Evolutionary conservation across 1,140 invertebrate species (phyloP).

Genomic region (Pogonognathellus flavescens): DNA sequence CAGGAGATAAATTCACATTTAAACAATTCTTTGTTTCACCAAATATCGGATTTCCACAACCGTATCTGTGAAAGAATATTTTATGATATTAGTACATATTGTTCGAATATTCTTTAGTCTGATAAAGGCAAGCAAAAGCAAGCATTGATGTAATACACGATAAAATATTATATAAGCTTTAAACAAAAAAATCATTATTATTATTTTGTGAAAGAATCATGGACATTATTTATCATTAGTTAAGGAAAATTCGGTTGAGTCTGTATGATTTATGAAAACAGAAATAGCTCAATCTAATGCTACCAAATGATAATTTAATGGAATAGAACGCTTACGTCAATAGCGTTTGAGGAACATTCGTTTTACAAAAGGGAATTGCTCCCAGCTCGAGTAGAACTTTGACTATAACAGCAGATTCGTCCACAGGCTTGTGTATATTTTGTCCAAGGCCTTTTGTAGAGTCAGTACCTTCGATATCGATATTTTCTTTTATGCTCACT

Average conservation of each 20-base stretch:
- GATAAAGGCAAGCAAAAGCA: too few relatives aligned
- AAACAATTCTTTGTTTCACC: slow-evolving; percentile 64
- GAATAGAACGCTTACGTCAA: background rate
- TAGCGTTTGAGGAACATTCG: slow-evolving; percentile 53
- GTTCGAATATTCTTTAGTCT: too few relatives aligned
- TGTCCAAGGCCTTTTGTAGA: slow-evolving; percentile 56
- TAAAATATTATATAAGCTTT: too few relatives aligned
- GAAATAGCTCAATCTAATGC: background rate
- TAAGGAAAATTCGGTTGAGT: too few relatives aligned
- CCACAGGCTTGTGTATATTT: slow-evolving; percentile 68
- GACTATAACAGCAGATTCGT: slow-evolving; percentile 68
- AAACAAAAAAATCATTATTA: too few relatives aligned
- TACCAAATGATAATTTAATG: too few relatives aligned
- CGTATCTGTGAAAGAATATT: background rate
- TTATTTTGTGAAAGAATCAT: too few relatives aligned
- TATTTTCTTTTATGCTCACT: slow-evolving; percentile 69
- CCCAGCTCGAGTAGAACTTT: slow-evolving; percentile 67
- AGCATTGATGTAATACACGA: too few relatives aligned
- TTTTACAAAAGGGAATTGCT: slow-evolving; percentile 71
- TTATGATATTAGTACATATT: too few relatives aligned
- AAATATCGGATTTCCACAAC: slow-evolving; percentile 67
- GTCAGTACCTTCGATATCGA: slow-evolving; percentile 70
- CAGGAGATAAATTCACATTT: slow-evolving; percentile 57
- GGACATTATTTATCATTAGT: too few relatives aligned
- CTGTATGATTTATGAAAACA: too few relatives aligned